Evolutionary conservation across 2,113 vertebrate species (phyloP), one percentile per base, ranked within the genome.

Genomic region (Stomatorhinus ivindoensis): DNA sequence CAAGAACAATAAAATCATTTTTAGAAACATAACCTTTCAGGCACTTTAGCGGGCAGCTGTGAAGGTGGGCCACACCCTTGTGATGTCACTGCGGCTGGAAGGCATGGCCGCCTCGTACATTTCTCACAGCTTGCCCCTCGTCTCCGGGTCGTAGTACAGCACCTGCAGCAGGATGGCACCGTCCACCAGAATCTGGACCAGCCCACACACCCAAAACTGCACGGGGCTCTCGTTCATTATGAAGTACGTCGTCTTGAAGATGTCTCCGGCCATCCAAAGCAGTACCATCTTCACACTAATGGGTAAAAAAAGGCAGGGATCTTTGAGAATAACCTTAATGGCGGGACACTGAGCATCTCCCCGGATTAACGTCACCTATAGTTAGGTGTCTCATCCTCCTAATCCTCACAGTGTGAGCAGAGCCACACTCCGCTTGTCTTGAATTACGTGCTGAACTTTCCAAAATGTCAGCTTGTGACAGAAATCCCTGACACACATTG

Each of bases 281-380:
- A 97, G 90, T 88, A 97, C 96, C 96, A 97, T 97, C 94, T 95
- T 96, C 92, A 97, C 93, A 91, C 96, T 97, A 90, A 27, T 90
- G 27, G 39, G 10, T 27, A 92, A 93, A 83, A 91, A 80, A 88
- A 44, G 47, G 0, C 2, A 47, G 15, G 24, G 15, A 11, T 31
- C 50, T 53, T 53, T 82, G 27, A 89, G 27, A 86, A 53, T 3
- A 50, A 13, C 13, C 50, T 35, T 53, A 39, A 53, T 44, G 11
- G 13, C 6, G 51, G 46, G 47, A 47, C 35, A 58, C 1, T 3
- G 9, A 9, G 15, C 35, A n/a, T 50, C 86, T n/a, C 15, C 51
- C 19, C 17, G 31, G 50, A 51, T 35, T 53, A 35, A 35, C 42
- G 31, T 53, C 46, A 86, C 85, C 85, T 51, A 46, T 80, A 80